A percentile compares a stretch with the other conserved stretches of the same genome.
These are phyloP conservation scores for Epizoanthus scotinus DNA, from an alignment of 92 coral and sea anemone genomes.

Conservation along the genomic window DNA sequence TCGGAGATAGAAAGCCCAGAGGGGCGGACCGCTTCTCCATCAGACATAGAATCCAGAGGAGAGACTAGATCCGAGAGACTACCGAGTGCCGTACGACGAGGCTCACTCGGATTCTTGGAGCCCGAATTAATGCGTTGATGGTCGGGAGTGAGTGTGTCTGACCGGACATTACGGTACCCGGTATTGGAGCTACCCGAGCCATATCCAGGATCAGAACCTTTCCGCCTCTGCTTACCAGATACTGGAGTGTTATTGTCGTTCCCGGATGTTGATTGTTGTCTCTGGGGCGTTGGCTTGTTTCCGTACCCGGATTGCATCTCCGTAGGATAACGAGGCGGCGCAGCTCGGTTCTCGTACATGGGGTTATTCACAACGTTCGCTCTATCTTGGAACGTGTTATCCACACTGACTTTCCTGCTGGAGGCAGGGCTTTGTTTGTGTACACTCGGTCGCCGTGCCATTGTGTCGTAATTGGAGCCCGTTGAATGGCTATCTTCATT, in stretches of 20 bases:
- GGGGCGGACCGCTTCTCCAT: slow-evolving; percentile 34
- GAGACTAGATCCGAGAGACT: slow-evolving; percentile 73
- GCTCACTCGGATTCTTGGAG: slow-evolving; percentile 33
- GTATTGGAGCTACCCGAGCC: slow-evolving; percentile 41
- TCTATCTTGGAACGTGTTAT: slow-evolving; percentile 6
- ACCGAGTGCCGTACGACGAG: slow-evolving; percentile 25
- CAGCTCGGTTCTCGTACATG: slow-evolving; percentile 6
- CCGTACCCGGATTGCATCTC: neutral
- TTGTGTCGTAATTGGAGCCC: slow-evolving; percentile 9
- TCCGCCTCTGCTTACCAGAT: slow-evolving; percentile 39
- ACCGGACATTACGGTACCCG: slow-evolving; percentile 32
- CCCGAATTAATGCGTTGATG: slow-evolving; percentile 27
- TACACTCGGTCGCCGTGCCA: neutral
- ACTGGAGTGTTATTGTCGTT: slow-evolving; percentile 11
- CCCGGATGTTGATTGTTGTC: slow-evolving; percentile 13
- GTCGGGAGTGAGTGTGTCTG: slow-evolving; percentile 26
- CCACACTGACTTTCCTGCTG: neutral
- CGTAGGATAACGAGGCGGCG: slow-evolving; percentile 12
- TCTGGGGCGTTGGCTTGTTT: neutral
- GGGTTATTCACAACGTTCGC: neutral
- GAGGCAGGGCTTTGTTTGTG: slow-evolving; percentile 37
- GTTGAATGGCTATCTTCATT: slow-evolving; percentile 24
- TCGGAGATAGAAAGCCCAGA: slow-evolving; percentile 34
- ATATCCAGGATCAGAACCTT: slow-evolving; percentile 38
- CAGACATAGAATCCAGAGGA: slow-evolving; percentile 74